Evolutionary conservation across 2,888 invertebrate species (phyloP).

Genomic region (Rhagium mordax): DNA sequence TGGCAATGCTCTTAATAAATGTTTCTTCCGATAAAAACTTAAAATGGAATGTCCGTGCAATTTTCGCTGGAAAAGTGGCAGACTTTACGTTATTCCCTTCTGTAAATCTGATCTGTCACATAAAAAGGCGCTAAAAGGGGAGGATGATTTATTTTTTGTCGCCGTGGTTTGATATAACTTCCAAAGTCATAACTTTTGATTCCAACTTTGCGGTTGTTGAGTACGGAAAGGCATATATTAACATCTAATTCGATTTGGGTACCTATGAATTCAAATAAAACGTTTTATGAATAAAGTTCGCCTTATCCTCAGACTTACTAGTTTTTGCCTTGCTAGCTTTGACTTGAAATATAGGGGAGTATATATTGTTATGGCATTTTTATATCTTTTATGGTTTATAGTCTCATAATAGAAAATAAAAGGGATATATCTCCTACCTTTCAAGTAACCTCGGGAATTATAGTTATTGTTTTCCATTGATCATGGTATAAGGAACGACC

Average conservation of each 20-base stretch:
- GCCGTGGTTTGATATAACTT: slow-evolving; percentile 38
- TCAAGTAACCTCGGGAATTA: neutral
- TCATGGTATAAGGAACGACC: neutral
- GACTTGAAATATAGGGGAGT: neutral
- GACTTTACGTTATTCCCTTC: slow-evolving; percentile 33
- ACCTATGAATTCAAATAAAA: slow-evolving; percentile 47
- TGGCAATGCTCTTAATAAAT: slow-evolving; percentile 1
- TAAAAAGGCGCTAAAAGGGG: slow-evolving; percentile 49
- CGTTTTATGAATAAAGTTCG: slow-evolving; percentile 49
- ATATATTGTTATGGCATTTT: slow-evolving; percentile 17
- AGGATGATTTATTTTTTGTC: slow-evolving; percentile 52
- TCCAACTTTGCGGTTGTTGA: slow-evolving; percentile 23
- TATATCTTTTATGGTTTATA: slow-evolving; percentile 9
- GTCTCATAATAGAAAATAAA: slow-evolving; percentile 13
- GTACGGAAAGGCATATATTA: slow-evolving; percentile 43
- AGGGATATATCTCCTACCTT: neutral
- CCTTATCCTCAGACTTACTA: slow-evolving; percentile 28
- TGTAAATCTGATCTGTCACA: slow-evolving; percentile 48
- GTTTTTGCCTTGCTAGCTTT: slow-evolving; percentile 35
- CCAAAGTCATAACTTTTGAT: slow-evolving; percentile 41
- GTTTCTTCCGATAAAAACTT: neutral
- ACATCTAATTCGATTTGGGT: slow-evolving; percentile 45
- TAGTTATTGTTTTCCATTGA: neutral
- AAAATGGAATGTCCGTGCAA: slow-evolving; percentile 16
- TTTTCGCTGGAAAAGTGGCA: slow-evolving; percentile 23